Evolutionary conservation across 2,113 vertebrate species (phyloP).

Genomic region (Plectropomus leopardus): DNA sequence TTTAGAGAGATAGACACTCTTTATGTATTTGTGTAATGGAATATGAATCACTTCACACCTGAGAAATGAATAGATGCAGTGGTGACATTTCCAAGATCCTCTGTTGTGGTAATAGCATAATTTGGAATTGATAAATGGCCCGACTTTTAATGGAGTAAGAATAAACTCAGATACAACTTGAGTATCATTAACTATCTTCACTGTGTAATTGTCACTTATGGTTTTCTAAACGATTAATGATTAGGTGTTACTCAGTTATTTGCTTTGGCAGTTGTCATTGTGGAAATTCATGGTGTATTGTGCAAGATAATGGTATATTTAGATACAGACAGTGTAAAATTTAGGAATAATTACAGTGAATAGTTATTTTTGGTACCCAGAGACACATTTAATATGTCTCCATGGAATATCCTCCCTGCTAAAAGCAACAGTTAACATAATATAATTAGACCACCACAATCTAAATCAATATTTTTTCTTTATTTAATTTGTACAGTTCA

Average conservation of each 20-base stretch:
- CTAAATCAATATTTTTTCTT: not conserved
- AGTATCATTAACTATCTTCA: slow-evolving; percentile 72
- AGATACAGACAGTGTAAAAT: not conserved
- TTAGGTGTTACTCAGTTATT: slow-evolving; percentile 43
- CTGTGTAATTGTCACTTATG: slow-evolving; percentile 75
- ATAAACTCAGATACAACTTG: slow-evolving; percentile 75
- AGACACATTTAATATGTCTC: slow-evolving; percentile 3
- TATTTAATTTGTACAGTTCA: not conserved
- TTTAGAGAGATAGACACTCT: slow-evolving; percentile 72
- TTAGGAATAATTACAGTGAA: not conserved
- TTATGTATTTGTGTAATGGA: slow-evolving; percentile 82
- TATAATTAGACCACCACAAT: not conserved
- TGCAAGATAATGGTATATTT: slow-evolving; percentile 30
- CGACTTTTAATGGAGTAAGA: slow-evolving; percentile 73
- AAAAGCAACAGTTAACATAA: not conserved
- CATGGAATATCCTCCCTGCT: not conserved
- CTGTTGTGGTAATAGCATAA: slow-evolving; percentile 77
- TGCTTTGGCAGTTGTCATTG: slow-evolving; percentile 6
- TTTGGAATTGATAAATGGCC: slow-evolving; percentile 80
- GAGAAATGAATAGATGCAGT: slow-evolving; percentile 80
- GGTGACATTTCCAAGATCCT: slow-evolving; percentile 83
- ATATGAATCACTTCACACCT: slow-evolving; percentile 82
- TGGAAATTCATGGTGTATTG: slow-evolving; percentile 17
- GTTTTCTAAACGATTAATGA: slow-evolving; percentile 66
- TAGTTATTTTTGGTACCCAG: slow-evolving; percentile 3